Conservation (phyloP, 2,797 vertebrate species). For the Pelobates cultripes region DNA sequence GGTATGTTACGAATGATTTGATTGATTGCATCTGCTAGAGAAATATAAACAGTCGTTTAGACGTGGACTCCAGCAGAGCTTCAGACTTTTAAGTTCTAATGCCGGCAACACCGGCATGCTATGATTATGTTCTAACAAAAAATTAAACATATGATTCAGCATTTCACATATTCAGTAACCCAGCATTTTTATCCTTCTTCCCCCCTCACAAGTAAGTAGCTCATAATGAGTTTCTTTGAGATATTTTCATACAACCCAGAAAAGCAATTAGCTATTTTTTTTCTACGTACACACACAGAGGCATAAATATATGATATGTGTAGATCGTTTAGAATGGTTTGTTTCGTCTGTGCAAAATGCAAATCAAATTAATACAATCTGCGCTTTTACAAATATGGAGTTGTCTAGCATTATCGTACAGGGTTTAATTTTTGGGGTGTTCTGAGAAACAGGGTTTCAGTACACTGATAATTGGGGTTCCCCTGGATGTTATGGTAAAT, state of each 20-base stretch:
- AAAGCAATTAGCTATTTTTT: neutral
- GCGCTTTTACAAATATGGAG: neutral
- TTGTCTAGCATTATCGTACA: neutral
- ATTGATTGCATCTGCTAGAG: neutral
- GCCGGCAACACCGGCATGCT: neutral
- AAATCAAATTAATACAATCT: conserved; percentile 24
- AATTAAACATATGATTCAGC: conserved; percentile 9
- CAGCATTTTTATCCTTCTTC: neutral
- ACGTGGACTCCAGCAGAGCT: neutral
- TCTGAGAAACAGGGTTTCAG: neutral
- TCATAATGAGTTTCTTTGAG: conserved; percentile 11
- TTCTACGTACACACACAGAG: neutral
- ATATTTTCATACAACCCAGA: neutral
- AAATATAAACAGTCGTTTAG: conserved; percentile 1
- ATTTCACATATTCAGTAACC: neutral
- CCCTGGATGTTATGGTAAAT: neutral
- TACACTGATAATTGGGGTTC: too few relatives aligned
- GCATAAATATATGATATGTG: too few relatives aligned
- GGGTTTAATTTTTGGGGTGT: neutral
- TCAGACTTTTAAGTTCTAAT: neutral
- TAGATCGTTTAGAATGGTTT: neutral
- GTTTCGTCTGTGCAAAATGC: conserved; percentile 10
- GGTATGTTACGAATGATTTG: neutral
- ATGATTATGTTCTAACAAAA: neutral
- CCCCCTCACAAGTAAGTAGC: neutral